phyloP scores from a whole-genome alignment of 1,140 invertebrate species.

The Anadara kagoshimensis region DNA sequence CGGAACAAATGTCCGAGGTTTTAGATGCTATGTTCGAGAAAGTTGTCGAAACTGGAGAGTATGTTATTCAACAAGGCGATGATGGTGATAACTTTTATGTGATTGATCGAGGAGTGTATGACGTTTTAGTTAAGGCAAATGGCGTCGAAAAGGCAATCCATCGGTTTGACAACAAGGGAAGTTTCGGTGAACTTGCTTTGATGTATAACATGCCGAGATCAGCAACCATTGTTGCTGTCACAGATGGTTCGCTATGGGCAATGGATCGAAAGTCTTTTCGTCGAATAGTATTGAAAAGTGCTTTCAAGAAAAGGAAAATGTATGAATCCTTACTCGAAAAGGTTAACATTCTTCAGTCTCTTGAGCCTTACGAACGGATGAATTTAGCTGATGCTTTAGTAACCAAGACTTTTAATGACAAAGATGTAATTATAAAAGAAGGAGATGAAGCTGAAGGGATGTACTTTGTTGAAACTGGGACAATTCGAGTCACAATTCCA shows the following conservation, averaged over 20 bases:
- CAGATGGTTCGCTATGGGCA: constrained; percentile 74
- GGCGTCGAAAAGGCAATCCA: constrained; percentile 64
- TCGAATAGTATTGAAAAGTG: constrained; percentile 94
- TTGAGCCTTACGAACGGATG: constrained; percentile 89
- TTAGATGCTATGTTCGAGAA: constrained; percentile 98
- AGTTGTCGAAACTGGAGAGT: constrained; percentile 83
- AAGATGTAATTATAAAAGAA: constrained; percentile 85
- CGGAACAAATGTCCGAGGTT: constrained; percentile 86
- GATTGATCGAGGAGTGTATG: constrained; percentile 82
- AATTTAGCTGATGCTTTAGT: constrained; percentile 96
- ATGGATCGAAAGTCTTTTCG: constrained; percentile 93
- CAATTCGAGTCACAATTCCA: constrained; percentile 76
- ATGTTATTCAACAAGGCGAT: constrained; percentile 95
- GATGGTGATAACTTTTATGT: constrained; percentile 80
- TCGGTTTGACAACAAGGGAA: constrained; percentile 68
- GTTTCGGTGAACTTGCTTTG: constrained; percentile 96
- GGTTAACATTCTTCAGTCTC: constrained; percentile 94
- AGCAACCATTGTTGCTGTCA: constrained; percentile 82
- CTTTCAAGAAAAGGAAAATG: constrained; percentile 97
- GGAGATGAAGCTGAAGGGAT: constrained; percentile 96
- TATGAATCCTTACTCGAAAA: constrained; percentile 92
- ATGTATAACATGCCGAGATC: constrained; percentile 98
- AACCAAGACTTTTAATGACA: constrained; percentile 84
- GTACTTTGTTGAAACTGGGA: constrained; percentile 96
- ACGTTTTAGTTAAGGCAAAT: constrained; percentile 71